phyloP scores from a whole-genome alignment of 2,797 vertebrate species.

The Malacoraja senta region DNA sequence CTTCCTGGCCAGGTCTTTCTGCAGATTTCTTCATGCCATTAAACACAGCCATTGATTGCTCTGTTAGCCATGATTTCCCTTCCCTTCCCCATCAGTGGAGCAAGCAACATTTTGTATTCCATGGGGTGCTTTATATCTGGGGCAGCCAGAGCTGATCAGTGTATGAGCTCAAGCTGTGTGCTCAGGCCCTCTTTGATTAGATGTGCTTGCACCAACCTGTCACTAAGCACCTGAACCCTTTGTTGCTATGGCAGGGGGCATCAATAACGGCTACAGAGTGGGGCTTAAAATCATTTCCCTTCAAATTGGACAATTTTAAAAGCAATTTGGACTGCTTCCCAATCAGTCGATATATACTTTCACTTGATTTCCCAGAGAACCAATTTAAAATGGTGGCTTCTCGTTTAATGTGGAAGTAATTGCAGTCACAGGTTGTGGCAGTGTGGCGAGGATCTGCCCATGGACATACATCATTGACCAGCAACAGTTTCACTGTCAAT shows the following conservation, averaged over 20 bases:
- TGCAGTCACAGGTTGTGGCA: neutral
- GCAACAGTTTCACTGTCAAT: neutral
- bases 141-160: neutral
- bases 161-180: neutral
- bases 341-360: neutral
- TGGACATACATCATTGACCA: neutral
- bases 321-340: neutral
- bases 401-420: too few relatives aligned
- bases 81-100: neutral
- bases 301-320: slow-evolving; percentile 27
- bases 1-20: neutral
- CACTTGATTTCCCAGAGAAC: neutral
- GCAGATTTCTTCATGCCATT: too few relatives aligned
- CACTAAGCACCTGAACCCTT: neutral
- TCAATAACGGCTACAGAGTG: neutral
- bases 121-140: too few relatives aligned
- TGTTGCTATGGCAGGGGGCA: neutral
- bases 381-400: neutral
- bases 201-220: neutral
- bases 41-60: too few relatives aligned
- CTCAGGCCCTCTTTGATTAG: neutral
- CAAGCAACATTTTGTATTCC: neutral
- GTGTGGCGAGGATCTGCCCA: neutral
- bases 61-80: neutral
- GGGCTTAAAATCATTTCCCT: neutral